phyloP scores from a whole-genome alignment of 2,113 vertebrate genomes.

The Noturus placidus region DNA sequence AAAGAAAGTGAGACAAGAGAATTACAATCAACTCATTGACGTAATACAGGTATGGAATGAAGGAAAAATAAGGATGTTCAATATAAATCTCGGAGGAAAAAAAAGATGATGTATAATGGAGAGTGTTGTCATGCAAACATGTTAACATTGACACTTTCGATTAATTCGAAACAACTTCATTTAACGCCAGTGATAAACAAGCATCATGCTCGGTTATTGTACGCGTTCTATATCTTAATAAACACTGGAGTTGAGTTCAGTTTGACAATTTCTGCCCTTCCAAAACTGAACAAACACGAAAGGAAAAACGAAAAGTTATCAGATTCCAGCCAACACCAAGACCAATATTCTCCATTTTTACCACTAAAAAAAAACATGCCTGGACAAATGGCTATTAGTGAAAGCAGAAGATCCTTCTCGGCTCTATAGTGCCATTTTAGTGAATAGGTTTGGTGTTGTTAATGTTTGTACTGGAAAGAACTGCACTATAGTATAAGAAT shows the following conservation, averaged over 20 bases:
- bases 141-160: neutral
- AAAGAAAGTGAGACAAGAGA: conserved; percentile 29
- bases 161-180: neutral
- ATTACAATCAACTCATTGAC: conserved; percentile 28
- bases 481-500: conserved; percentile 51
- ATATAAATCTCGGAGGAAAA: neutral
- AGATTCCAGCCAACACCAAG: conserved; percentile 51
- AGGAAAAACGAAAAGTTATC: neutral
- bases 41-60: conserved; percentile 14
- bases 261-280: neutral
- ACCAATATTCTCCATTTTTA: conserved; percentile 42
- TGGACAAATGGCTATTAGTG: conserved; percentile 46
- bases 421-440: conserved; percentile 49
- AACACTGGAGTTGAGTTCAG: neutral
- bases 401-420: conserved; percentile 29
- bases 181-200: neutral
- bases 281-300: neutral
- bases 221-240: neutral
- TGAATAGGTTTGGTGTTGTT: conserved; percentile 38
- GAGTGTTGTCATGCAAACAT: conserved; percentile 6
- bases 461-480: conserved; percentile 56
- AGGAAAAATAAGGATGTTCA: conserved; percentile 11
- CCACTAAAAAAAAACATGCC: conserved; percentile 54
- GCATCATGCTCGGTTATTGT: neutral
- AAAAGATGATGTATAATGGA: conserved; percentile 6